Conservation (phyloP, 2,888 invertebrate species). For the Ectobius pallidus region DNA sequence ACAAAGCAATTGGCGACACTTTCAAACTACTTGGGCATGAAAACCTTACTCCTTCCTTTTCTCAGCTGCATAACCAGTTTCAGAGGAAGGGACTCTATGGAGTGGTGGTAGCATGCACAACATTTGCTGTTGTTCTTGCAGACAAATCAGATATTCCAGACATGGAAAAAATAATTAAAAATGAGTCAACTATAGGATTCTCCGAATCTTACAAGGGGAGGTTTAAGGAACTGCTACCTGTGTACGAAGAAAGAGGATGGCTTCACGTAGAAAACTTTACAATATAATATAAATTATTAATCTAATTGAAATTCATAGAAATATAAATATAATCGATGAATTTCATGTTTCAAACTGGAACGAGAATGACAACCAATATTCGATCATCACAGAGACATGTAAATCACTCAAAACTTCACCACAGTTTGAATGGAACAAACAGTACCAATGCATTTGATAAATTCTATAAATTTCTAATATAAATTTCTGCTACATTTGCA, state of each 20-base stretch:
- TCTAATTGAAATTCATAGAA: no score
- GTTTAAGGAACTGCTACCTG: not conserved
- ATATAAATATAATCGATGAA: no score
- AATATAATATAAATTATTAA: no score
- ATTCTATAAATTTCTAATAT: no score
- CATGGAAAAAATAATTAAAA: not conserved
- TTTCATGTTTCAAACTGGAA: no score
- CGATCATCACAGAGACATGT: no score
- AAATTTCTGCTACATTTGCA: no score
- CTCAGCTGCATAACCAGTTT: not conserved
- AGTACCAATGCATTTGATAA: no score
- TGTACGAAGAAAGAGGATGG: not conserved
- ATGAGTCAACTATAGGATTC: not conserved
- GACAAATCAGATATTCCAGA: not conserved
- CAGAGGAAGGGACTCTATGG: not conserved
- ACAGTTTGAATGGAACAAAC: no score
- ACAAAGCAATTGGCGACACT: not conserved
- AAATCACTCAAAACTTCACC: no score
- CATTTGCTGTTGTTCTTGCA: not conserved
- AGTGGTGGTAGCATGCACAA: not conserved
- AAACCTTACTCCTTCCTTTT: not conserved
- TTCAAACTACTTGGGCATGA: not conserved
- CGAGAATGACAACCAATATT: no score
- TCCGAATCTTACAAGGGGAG: not conserved
- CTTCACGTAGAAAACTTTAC: not conserved